Base-by-base conservation (phyloP, 2,113 vertebrate species). In the Scomber japonicus region DNA sequence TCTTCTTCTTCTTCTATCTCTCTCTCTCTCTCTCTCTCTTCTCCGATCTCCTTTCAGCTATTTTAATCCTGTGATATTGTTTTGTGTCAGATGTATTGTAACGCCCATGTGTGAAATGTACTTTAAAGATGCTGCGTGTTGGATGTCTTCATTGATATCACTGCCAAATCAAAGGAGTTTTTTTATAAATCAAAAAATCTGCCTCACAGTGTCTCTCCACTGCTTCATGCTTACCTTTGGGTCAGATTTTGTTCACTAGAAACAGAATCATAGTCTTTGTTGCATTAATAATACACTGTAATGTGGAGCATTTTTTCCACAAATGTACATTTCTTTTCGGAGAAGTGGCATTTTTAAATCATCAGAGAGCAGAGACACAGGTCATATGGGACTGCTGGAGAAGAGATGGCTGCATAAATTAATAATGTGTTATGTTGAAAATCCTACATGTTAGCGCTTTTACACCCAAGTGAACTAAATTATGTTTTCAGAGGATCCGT, bases 61-160 rank as follows among this genome's bases (percentile, higher is more conserved):
- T 89, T 88, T 85, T 72, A 65, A 83, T 88, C 74, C 75, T 46
- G 24, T 71, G 67, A 72, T 83, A 73, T 83, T 80, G 80, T 73
- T 84, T 76, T 78, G 70, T 89, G 87, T 91, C 75, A 80, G 71
- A 86, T 82, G 63, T 75, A 80, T 81, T 72, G 75, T 80, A 62
- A 69, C 24, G 13, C 71, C 75, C 30, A 35, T 67, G 74, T 89
- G 86, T 83, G 83, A 90, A 83, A 81, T 77, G 65, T 71, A 60
- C 75, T 87, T 88, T 85, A 74, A 84, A 80, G 84, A 84, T 54
- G 56, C 31, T 45, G 71, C 17, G 15, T 85, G 67, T 77, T 84
- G 75, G 68, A 76, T 75, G 69, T 69, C 27, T 78, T 73, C 65
- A 73, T 62, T 82, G 80, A 81, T 78, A 82, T 66, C 14, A 3